A percentile compares a stretch with the other conserved stretches of the same genome.
Evolutionary conservation across 2,888 invertebrate genomes (phyloP).

Genomic region (Agrenia bidenticulata): DNA sequence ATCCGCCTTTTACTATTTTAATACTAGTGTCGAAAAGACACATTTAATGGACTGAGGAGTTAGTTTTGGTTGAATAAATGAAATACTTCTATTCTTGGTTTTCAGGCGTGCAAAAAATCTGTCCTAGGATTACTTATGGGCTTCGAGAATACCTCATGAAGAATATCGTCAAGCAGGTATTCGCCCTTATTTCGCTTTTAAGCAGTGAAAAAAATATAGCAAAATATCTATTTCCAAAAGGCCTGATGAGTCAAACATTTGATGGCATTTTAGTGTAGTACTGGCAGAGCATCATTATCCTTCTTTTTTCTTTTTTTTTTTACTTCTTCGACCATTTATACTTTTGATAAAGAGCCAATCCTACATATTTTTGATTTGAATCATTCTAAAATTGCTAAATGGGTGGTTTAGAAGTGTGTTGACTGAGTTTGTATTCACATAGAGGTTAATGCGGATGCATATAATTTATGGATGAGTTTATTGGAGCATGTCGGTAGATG

Average conservation of each 20-base stretch:
- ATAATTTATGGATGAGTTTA: conserved; percentile 3
- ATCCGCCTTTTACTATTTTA: background rate
- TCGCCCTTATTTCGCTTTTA: conserved; percentile 14
- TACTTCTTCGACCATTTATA: background rate
- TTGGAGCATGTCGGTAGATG: conserved; percentile 4
- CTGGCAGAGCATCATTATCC: background rate
- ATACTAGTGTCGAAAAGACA: background rate
- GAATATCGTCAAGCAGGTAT: conserved; percentile 35
- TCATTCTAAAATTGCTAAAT: background rate
- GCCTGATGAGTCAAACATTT: background rate
- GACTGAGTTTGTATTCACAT: background rate
- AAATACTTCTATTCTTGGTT: conserved; percentile 4
- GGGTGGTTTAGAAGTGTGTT: background rate
- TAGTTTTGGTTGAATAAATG: background rate
- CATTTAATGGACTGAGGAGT: background rate
- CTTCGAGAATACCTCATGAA: conserved; percentile 27
- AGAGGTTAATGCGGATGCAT: conserved; percentile 1
- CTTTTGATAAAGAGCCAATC: conserved; percentile 7
- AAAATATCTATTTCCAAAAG: background rate
- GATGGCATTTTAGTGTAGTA: background rate
- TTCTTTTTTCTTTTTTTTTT: conserved; percentile 2
- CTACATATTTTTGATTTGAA: background rate
- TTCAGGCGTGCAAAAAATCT: conserved; percentile 29
- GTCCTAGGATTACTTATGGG: conserved; percentile 16
- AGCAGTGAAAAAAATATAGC: too few relatives aligned